A percentile compares a stretch with the other conserved stretches of the same genome.
Evolutionary conservation across 2,888 invertebrate species (phyloP).

Genomic region (Cactoblastis cactorum): DNA sequence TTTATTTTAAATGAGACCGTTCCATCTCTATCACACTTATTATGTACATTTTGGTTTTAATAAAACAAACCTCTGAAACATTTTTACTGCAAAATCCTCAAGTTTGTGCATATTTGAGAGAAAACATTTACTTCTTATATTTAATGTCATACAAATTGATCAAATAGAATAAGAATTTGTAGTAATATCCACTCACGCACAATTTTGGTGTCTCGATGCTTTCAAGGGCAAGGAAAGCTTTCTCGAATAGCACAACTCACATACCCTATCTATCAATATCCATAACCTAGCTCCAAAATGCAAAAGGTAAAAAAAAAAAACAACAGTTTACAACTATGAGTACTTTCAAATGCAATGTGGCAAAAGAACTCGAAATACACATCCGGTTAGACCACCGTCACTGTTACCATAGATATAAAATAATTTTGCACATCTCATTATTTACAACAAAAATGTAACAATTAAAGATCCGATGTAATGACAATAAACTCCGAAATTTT

Average conservation of each 20-base stretch:
- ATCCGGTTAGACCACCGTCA: slow-evolving; percentile 16
- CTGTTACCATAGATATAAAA: slow-evolving; percentile 23
- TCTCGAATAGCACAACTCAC: slow-evolving; percentile 42
- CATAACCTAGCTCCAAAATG: slow-evolving; percentile 56
- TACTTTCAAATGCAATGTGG: slow-evolving; percentile 37
- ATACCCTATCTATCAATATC: slow-evolving; percentile 36
- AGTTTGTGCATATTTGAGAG: slow-evolving; percentile 77
- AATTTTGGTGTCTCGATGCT: slow-evolving; percentile 61
- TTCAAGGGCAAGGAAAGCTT: slow-evolving; percentile 34
- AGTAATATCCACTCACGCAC: slow-evolving; percentile 57
- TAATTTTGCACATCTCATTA: slow-evolving; percentile 42
- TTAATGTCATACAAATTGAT: slow-evolving; percentile 65
- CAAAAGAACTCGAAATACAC: slow-evolving; percentile 16
- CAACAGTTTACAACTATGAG: slow-evolving; percentile 43
- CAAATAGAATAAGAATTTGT: slow-evolving; percentile 52
- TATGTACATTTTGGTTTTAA: slow-evolving; percentile 78
- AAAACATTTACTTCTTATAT: slow-evolving; percentile 58
- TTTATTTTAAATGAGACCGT: slow-evolving; percentile 79
- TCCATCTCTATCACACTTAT: slow-evolving; percentile 79
- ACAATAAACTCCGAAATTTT: slow-evolving; percentile 35
- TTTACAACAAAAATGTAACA: slow-evolving; percentile 34
- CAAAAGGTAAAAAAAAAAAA: slow-evolving; percentile 57
- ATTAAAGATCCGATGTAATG: slow-evolving; percentile 28
- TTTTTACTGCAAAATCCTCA: slow-evolving; percentile 67
- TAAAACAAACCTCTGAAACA: slow-evolving; percentile 75